Evolutionary conservation across 1,140 invertebrate species (phyloP), one percentile per base, ranked within the genome.

Genomic region (Eupristina koningsbergeri): DNA sequence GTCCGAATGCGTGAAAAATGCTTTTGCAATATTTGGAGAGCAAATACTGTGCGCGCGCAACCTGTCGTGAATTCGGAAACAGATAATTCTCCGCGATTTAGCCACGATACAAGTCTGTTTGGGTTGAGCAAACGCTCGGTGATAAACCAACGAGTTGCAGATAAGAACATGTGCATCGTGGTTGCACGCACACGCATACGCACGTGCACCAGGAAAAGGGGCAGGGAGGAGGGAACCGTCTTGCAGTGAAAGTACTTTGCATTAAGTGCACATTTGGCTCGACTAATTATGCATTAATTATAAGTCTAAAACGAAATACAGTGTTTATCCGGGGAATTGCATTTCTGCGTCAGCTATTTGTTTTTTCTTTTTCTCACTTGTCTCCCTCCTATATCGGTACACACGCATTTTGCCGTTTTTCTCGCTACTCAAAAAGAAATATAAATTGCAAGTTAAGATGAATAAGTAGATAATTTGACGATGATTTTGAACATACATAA

Each of bases 271-370:
- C 17, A 39, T 22, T 67, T 31, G 36, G 36, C 67, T 26, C 39
- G 3, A 17, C 22, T 41, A 41, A 71, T 71, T 71, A 71, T 31
- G 67, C 36, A 41, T 71, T 41, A 71, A 71, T 71, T 71, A 71
- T 41, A n/a, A 22, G 41, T 71, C 13, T n/a, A 26, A 71, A 71
- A 41, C 5, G 17, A 41, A 41, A 71, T 71, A 3, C 0, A 22
- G 15, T 13, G 53, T 58, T 58, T 58, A 58, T 58, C 53, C 22
- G 3, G 22, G 22, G 53, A 26, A 26, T 7, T 22, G 53, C 19
- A 26, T 5, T 58, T 58, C 26, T 26, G 22, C 2, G 22, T 26
- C 19, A 58, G 22, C 26, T 58, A 22, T 58, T 58, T 58, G 26
- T 58, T 58, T 26, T 58, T 58, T 58, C 26, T 58, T 58, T 58